Evolutionary conservation across 2,113 vertebrate genomes (phyloP).

Genomic region (Apodemus sylvaticus): DNA sequence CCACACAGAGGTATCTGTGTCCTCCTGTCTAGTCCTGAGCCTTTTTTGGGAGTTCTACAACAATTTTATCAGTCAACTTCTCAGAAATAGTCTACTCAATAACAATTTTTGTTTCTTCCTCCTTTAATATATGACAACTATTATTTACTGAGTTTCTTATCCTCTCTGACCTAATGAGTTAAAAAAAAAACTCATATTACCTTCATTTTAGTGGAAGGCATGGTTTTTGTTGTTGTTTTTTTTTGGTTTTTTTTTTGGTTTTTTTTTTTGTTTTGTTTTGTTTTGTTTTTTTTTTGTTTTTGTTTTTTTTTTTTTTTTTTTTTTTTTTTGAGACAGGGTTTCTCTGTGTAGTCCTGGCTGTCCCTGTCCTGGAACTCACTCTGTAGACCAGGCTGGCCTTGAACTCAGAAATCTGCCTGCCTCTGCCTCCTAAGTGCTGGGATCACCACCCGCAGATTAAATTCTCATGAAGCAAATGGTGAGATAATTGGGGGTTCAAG

Average conservation of each 20-base stretch:
- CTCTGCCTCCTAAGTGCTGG: too few species aligned
- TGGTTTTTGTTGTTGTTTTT: too few species aligned
- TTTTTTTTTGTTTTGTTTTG: too few species aligned
- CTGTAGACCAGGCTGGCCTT: too few species aligned
- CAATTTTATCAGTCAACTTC: background rate
- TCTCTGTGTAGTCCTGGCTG: too few species aligned
- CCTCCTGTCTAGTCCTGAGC: background rate
- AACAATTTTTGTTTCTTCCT: conserved; percentile 16
- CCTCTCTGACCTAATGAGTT: conserved; percentile 14
- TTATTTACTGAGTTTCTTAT: background rate
- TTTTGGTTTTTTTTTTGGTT: too few species aligned
- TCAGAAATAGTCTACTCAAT: background rate
- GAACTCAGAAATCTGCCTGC: too few species aligned
- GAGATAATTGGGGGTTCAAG: conserved; percentile 16
- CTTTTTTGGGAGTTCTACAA: background rate
- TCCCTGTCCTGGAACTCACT: too few species aligned
- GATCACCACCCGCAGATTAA: too few species aligned
- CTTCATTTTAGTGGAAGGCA: conserved; percentile 32
- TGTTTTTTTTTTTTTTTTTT: too few species aligned
- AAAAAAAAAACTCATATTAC: background rate
- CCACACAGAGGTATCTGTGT: background rate
- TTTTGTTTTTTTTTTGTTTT: too few species aligned
- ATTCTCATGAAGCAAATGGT: background rate
- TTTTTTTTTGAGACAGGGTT: too few species aligned
- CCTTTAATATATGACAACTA: background rate